These are phyloP conservation scores for Silurus meridionalis DNA, from an alignment of 2,113 vertebrate genomes.

Conservation along the genomic window DNA sequence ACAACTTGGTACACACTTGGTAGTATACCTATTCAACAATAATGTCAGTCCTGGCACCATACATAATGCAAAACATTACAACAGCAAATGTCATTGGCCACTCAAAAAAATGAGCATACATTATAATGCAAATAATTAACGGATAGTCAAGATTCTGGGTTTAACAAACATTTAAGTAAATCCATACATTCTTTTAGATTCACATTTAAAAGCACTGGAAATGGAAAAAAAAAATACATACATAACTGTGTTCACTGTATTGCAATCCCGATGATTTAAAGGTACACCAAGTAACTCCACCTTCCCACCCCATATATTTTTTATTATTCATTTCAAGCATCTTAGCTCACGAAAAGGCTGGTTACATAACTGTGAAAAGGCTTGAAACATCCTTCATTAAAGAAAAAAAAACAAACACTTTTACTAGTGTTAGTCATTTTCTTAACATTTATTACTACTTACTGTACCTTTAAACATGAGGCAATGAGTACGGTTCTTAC, in stretches of 20 bases:
- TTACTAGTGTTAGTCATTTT: not conserved
- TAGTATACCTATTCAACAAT: slow-evolving; percentile 33
- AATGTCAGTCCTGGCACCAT: slow-evolving; percentile 25
- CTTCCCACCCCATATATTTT: not conserved
- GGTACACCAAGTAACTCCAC: not conserved
- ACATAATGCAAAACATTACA: slow-evolving; percentile 38
- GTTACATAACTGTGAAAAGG: slow-evolving; percentile 13
- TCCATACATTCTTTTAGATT: slow-evolving; percentile 28
- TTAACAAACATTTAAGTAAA: slow-evolving; percentile 24
- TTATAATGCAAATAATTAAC: slow-evolving; percentile 28
- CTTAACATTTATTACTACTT: not conserved
- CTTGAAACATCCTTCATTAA: not conserved
- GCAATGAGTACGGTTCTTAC: not conserved
- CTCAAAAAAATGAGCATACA: slow-evolving; percentile 34
- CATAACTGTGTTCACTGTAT: not conserved
- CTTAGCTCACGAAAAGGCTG: not conserved
- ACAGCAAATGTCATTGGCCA: slow-evolving; percentile 35
- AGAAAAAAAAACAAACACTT: not conserved
- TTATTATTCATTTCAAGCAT: not conserved
- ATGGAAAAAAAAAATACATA: slow-evolving; percentile 45
- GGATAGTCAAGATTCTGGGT: slow-evolving; percentile 11
- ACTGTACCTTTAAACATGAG: slow-evolving; percentile 22
- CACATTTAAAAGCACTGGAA: not conserved
- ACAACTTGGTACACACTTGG: too few relatives aligned
- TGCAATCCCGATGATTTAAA: slow-evolving; percentile 21